Evolutionary conservation across 2,113 vertebrate species (phyloP).

Genomic region (Phrynosoma platyrhinos): DNA sequence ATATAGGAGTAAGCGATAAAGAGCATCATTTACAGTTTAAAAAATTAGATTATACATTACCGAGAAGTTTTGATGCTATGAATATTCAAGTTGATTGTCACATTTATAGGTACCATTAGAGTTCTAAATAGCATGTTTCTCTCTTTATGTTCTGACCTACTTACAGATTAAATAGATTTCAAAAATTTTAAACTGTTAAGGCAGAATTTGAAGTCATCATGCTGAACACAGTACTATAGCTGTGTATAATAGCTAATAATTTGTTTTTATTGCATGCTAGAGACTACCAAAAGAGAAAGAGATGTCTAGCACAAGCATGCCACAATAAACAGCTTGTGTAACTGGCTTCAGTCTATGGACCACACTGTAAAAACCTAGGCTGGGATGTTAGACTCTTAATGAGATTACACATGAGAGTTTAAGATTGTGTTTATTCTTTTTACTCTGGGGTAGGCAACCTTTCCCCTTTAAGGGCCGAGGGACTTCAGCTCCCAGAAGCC

Average conservation of each 20-base stretch:
- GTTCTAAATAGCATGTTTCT: not conserved
- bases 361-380: not conserved
- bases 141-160: not conserved
- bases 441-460: too few relatives aligned
- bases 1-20: constrained; percentile 31
- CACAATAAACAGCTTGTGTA: too few relatives aligned
- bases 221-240: not conserved
- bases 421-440: not conserved
- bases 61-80: not conserved
- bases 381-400: constrained; percentile 17
- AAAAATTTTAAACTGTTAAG: not conserved
- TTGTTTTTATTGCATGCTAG: too few relatives aligned
- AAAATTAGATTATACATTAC: not conserved
- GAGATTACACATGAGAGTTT: not conserved
- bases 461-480: too few relatives aligned
- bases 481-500: too few relatives aligned
- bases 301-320: too few relatives aligned
- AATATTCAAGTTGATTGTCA: not conserved
- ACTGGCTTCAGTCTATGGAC: not conserved
- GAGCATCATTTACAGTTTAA: not conserved
- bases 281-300: too few relatives aligned
- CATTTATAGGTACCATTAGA: not conserved
- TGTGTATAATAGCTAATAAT: not conserved
- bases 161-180: not conserved
- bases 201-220: not conserved